Percentiles rank a stretch among this genome's conserved stretches.
These are phyloP conservation scores for Alviniconcha marisindica DNA, from an alignment of 1,140 invertebrate species.

Conservation along the genomic window DNA sequence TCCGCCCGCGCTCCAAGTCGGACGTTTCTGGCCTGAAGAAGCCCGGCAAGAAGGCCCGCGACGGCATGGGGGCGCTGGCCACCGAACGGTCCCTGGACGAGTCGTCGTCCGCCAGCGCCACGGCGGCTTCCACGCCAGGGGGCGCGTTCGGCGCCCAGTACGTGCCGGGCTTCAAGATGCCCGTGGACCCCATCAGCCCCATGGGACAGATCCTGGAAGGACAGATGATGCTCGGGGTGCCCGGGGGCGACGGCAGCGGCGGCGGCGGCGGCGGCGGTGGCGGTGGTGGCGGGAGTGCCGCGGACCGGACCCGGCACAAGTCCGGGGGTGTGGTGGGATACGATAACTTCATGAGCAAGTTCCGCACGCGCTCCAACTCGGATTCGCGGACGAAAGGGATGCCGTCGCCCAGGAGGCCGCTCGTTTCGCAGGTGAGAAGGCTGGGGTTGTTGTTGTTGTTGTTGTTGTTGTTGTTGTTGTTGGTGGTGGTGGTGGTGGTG, in stretches of 20 bases:
- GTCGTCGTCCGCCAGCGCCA: conserved; percentile 40
- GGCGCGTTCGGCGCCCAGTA: not conserved
- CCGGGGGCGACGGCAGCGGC: not conserved
- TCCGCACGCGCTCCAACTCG: conserved; percentile 68
- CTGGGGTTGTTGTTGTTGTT: too few species aligned
- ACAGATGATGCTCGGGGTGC: conserved; percentile 51
- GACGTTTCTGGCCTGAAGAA: conserved; percentile 79
- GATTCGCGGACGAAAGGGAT: conserved; percentile 62
- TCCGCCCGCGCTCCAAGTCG: conserved; percentile 87
- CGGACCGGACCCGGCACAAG: conserved; percentile 54
- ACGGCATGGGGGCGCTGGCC: conserved; percentile 40
- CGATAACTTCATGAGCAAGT: conserved; percentile 66
- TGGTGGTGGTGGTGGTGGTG: too few species aligned
- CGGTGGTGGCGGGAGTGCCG: not conserved
- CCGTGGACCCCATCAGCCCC: conserved; percentile 49
- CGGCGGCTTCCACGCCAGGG: not conserved
- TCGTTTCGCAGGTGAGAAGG: conserved; percentile 44
- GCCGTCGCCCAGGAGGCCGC: conserved; percentile 32
- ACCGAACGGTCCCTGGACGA: conserved; percentile 72
- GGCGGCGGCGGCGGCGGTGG: not conserved
- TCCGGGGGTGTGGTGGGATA: conserved; percentile 55
- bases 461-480: too few species aligned
- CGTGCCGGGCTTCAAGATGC: conserved; percentile 4
- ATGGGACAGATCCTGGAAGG: conserved; percentile 71
- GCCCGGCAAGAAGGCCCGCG: conserved; percentile 60